Conservation (phyloP, 2,797 vertebrate genomes). For the Sebastes wilsoni region DNA sequence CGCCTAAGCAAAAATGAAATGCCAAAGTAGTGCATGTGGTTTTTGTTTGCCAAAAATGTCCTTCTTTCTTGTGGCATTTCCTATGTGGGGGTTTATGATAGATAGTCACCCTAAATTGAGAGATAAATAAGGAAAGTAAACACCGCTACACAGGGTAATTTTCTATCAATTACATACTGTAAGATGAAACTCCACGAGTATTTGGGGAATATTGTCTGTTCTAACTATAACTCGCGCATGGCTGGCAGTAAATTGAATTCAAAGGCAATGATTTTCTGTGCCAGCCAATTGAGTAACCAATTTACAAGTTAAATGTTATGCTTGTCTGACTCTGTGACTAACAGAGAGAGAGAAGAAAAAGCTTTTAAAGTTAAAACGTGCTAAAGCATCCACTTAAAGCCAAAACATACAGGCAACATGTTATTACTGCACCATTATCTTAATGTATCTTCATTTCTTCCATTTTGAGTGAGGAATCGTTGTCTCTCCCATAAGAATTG, state of each 20-base stretch:
- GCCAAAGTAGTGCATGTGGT: background rate
- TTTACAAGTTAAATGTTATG: conserved; percentile 45
- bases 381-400: background rate
- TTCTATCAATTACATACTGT: background rate
- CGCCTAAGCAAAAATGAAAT: background rate
- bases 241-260: conserved; percentile 34
- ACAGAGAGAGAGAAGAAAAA: conserved; percentile 6
- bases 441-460: background rate
- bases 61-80: background rate
- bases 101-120: background rate
- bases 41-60: background rate
- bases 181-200: background rate
- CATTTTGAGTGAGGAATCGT: conserved; percentile 3
- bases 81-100: background rate
- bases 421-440: conserved; percentile 14
- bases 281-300: conserved; percentile 26
- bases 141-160: background rate
- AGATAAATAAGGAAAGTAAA: background rate
- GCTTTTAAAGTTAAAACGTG: background rate
- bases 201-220: background rate
- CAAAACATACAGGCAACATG: background rate
- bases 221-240: conserved; percentile 2
- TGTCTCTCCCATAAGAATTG: background rate
- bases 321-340: conserved; percentile 21
- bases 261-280: conserved; percentile 28